A percentile compares a stretch with the other conserved stretches of the same genome.
Evolutionary conservation across 2,888 invertebrate genomes (phyloP).

Genomic region (Mylabris sibirica): DNA sequence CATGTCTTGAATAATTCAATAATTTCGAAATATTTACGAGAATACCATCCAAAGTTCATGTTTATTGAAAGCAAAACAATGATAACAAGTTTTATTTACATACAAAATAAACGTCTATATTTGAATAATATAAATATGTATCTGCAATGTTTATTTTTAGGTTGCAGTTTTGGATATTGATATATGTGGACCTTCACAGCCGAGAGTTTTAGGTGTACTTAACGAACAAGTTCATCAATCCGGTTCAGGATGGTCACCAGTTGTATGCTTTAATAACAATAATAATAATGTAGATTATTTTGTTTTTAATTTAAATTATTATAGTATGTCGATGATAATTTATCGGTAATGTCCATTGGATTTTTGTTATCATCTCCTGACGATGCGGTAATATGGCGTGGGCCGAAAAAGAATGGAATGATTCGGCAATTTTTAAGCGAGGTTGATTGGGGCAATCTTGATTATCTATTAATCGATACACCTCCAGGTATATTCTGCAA

Average conservation of each 20-base stretch:
- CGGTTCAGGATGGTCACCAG: conserved; percentile 96
- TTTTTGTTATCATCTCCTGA: conserved; percentile 86
- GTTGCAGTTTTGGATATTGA: conserved; percentile 96
- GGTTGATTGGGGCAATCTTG: conserved; percentile 93
- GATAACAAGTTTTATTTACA: conserved; percentile 14
- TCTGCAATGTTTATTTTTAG: conserved; percentile 59
- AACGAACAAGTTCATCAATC: conserved; percentile 96
- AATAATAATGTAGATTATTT: neutral
- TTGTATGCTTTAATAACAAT: conserved; percentile 67
- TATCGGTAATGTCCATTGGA: conserved; percentile 97
- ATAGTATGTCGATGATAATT: conserved; percentile 91
- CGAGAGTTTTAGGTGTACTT: conserved; percentile 89
- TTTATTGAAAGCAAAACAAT: neutral
- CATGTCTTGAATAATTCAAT: neutral
- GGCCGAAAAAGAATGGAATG: conserved; percentile 98
- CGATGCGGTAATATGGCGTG: conserved; percentile 99
- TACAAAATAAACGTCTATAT: neutral
- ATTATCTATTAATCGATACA: conserved; percentile 90
- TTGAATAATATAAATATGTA: neutral
- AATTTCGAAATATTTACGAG: neutral
- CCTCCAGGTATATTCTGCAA: conserved; percentile 77
- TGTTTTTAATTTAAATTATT: neutral
- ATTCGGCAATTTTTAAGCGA: conserved; percentile 94
- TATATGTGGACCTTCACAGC: conserved; percentile 98
- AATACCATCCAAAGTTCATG: conserved; percentile 5